Conservation (phyloP, 2,888 invertebrate genomes). For the Campoplex capitator region DNA sequence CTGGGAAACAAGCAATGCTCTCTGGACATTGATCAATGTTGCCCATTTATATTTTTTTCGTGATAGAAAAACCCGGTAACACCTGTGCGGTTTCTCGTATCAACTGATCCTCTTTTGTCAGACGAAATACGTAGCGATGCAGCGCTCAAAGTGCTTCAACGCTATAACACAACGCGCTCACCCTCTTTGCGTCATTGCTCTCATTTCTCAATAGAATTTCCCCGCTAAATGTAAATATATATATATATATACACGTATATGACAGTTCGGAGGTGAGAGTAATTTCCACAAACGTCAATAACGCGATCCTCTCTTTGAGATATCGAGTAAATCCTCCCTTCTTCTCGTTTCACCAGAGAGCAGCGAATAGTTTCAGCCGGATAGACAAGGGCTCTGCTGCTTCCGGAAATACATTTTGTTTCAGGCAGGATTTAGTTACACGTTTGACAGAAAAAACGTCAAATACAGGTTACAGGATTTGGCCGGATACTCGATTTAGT, state of each 20-base stretch:
- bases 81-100: constrained; percentile 33
- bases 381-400: background rate
- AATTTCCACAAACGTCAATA: constrained; percentile 33
- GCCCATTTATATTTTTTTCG: constrained; percentile 16
- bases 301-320: background rate
- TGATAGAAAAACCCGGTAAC: constrained; percentile 27
- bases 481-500: no score
- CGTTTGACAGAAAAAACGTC: background rate
- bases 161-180: background rate
- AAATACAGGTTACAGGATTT: background rate
- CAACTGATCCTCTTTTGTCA: constrained; percentile 13
- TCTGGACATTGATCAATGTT: constrained; percentile 15
- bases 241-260: background rate
- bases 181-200: background rate
- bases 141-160: constrained; percentile 12
- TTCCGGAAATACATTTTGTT: background rate
- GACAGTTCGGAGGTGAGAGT: background rate
- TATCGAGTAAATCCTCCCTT: constrained; percentile 7
- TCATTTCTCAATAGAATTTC: constrained; percentile 6
- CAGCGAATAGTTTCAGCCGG: background rate
- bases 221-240: background rate
- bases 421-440: constrained; percentile 18
- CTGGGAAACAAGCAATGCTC: background rate
- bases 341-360: background rate
- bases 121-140: constrained; percentile 5